Base-by-base conservation (phyloP, 2,888 invertebrate species). In the Automeris io region DNA sequence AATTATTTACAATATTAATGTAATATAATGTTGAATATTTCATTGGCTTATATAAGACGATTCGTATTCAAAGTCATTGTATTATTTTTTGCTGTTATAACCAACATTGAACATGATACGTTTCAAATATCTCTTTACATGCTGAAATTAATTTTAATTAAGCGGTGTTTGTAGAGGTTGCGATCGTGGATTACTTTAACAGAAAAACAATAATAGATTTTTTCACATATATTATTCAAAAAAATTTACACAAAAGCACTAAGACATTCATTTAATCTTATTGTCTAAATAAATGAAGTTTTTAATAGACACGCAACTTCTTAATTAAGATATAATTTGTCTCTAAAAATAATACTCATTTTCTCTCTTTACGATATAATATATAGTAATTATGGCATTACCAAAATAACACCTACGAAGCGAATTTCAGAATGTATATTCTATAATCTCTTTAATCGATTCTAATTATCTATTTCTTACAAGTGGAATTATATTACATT, bases 171-270 rank as follows among this genome's bases (percentile, higher is more conserved):
- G 3, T 3, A 8, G 16, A 18, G 13, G 5, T 13, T 23, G 22
- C 8, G 8, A 16, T 2, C 3, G 13, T 23, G 3, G 4, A 22
- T 37, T 12, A 6, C 4, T 23, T 5, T n/a, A 22, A 23, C 21
- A 57, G 55, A 57, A 58, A 50, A 49, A 47, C 40, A 45, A 40
- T n/a, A n/a, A n/a, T n/a, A 68, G 23, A 60, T 70, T 85, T 85
- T 83, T 77, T 69, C 85, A 87, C 86, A 87, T 87, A 87, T 87
- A 87, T 87, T 87, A 86, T 80, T 82, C 82, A 86, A 87, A 86
- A 82, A 87, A 86, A 83, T 78, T 78, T 87, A 87, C 86, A 87
- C 83, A 85, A 87, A 87, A 87, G 87, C 87, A 87, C 87, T 87
- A 87, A 83, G 82, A 87, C 87, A 87, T 87, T 83, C 83, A 87